phyloP scores from a whole-genome alignment of 2,888 invertebrate species.

The Coelopa pilipes region DNA sequence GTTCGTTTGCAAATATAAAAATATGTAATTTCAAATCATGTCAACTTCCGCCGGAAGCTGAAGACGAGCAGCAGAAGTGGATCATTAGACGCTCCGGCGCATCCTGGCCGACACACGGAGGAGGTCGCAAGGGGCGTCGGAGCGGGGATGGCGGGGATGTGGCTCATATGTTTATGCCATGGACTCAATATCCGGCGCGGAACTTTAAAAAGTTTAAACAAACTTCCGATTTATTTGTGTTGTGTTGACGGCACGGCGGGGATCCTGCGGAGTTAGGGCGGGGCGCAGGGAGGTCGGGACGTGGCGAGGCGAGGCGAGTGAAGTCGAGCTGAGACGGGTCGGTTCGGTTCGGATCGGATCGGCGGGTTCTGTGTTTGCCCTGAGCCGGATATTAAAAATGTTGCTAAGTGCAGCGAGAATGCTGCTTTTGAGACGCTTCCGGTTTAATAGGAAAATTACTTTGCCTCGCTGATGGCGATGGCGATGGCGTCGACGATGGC shows the following conservation, averaged over 20 bases:
- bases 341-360: neutral
- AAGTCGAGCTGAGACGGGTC: too few relatives aligned
- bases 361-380: conserved; percentile 53
- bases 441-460: conserved; percentile 25
- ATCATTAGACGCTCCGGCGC: neutral
- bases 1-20: conserved; percentile 2
- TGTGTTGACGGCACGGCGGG: conserved; percentile 1
- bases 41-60: conserved; percentile 35
- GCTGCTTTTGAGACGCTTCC: conserved; percentile 25
- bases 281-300: too few relatives aligned
- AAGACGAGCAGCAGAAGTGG: neutral
- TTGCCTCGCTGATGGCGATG: neutral
- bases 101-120: neutral
- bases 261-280: too few relatives aligned
- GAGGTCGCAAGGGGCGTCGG: neutral
- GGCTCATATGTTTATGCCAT: conserved; percentile 44
- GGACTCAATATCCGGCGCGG: conserved; percentile 61
- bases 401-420: conserved; percentile 28
- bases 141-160: neutral
- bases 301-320: too few relatives aligned
- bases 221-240: conserved; percentile 40
- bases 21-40: conserved; percentile 33
- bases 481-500: too few relatives aligned
- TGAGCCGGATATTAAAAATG: conserved; percentile 58
- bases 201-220: conserved; percentile 40